phyloP scores from a whole-genome alignment of 2,888 invertebrate species.

The Tetrapedia diversipes region DNA sequence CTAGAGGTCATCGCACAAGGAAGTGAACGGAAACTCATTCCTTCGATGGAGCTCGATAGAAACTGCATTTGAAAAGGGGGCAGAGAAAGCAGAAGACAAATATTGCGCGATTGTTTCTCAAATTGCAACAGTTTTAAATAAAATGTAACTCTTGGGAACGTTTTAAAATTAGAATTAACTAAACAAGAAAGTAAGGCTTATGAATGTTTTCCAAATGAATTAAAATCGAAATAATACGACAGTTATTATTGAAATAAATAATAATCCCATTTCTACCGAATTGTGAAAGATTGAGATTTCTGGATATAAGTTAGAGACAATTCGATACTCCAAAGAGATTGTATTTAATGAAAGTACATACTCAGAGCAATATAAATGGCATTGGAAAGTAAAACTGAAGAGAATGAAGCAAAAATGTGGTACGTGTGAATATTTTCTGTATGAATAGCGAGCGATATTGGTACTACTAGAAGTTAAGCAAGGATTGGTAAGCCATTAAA shows the following conservation, averaged over 20 bases:
- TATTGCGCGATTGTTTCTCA: neutral
- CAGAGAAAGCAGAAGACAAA: conserved; percentile 45
- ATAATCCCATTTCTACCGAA: neutral
- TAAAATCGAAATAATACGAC: neutral
- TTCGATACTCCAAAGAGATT: too few relatives aligned
- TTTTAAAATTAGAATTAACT: neutral
- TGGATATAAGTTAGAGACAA: neutral
- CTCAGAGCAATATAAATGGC: neutral
- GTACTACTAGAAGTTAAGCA: conserved; percentile 3
- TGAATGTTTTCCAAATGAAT: neutral
- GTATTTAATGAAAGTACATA: neutral
- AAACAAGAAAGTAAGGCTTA: neutral
- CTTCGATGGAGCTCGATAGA: conserved; percentile 16
- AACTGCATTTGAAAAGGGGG: conserved; percentile 26
- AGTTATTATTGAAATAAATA: neutral
- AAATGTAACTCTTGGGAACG: neutral
- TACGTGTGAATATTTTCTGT: neutral
- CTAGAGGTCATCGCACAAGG: conserved; percentile 47
- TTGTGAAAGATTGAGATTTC: neutral
- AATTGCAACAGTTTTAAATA: neutral
- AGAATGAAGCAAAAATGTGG: neutral
- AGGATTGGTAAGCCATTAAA: conserved; percentile 23
- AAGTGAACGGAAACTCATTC: conserved; percentile 34
- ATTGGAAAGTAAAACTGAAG: neutral
- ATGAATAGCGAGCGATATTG: neutral